Evolutionary conservation across 2,888 invertebrate genomes (phyloP).

Genomic region (Cactoblastis cactorum): DNA sequence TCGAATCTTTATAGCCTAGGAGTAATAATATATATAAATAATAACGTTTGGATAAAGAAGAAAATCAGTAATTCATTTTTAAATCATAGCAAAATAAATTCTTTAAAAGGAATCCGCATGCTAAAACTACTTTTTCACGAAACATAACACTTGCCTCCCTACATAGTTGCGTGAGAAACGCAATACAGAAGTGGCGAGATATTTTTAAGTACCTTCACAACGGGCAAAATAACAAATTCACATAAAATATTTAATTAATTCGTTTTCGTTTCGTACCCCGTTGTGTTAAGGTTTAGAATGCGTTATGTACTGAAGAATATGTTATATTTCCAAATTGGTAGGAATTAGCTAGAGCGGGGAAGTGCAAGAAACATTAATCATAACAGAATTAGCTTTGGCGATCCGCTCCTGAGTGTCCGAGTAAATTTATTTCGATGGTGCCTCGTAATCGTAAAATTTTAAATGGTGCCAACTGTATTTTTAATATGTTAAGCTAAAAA

Average conservation of each 20-base stretch:
- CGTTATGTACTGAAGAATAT: conserved; percentile 16
- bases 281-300: conserved; percentile 35
- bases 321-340: conserved; percentile 29
- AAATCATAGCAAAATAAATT: background rate
- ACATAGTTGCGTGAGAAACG: conserved; percentile 75
- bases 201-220: conserved; percentile 49
- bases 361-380: conserved; percentile 76
- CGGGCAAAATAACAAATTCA: conserved; percentile 17
- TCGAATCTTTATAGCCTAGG: too few species aligned
- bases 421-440: conserved; percentile 61
- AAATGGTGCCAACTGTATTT: background rate
- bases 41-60: too few species aligned
- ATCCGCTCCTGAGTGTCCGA: conserved; percentile 72
- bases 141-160: conserved; percentile 55
- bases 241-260: conserved; percentile 7
- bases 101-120: background rate
- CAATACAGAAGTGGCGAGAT: conserved; percentile 63
- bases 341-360: conserved; percentile 52
- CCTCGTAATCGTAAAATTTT: background rate
- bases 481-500: too few species aligned
- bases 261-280: background rate
- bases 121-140: background rate
- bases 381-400: conserved; percentile 78
- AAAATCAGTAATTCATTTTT: too few species aligned
- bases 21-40: too few species aligned